These are phyloP conservation scores for Drosophila birchii DNA, from an alignment of 2,888 invertebrate species.

Conservation along the genomic window DNA sequence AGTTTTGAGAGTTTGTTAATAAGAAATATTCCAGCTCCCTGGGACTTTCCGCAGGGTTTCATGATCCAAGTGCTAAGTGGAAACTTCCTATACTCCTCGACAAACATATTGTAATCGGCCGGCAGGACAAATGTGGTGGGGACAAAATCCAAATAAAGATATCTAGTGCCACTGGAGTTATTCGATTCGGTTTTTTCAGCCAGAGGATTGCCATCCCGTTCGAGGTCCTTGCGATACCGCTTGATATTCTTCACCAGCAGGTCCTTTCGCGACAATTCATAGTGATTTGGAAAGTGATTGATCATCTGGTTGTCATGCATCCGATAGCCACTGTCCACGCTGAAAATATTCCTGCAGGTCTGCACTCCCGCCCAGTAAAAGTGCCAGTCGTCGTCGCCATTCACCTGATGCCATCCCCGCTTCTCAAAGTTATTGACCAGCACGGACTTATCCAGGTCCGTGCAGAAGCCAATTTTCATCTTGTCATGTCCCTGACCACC, in stretches of 20 bases:
- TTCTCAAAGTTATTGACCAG: slow-evolving; percentile 96
- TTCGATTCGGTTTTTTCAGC: slow-evolving; percentile 90
- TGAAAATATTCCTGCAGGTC: slow-evolving; percentile 94
- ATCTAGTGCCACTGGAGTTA: slow-evolving; percentile 88
- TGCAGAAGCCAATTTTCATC: slow-evolving; percentile 82
- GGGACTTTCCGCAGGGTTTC: slow-evolving; percentile 98
- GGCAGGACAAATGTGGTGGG: slow-evolving; percentile 97
- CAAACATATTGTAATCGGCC: slow-evolving; percentile 98
- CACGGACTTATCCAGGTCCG: slow-evolving; percentile 94
- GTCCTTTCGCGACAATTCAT: slow-evolving; percentile 97
- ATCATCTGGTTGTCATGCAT: slow-evolving; percentile 97
- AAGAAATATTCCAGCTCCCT: slow-evolving; percentile 96
- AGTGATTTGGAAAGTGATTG: slow-evolving; percentile 98
- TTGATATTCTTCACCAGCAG: slow-evolving; percentile 97
- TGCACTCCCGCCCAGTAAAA: slow-evolving; percentile 97
- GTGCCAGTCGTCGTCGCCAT: slow-evolving; percentile 97
- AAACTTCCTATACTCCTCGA: slow-evolving; percentile 97
- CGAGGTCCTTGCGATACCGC: slow-evolving; percentile 95
- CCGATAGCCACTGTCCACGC: slow-evolving; percentile 95
- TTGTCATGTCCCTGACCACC: slow-evolving; percentile 72
- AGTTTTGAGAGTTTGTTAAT: slow-evolving; percentile 97
- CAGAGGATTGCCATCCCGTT: slow-evolving; percentile 93
- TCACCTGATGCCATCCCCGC: slow-evolving; percentile 93
- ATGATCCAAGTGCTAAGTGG: slow-evolving; percentile 98
- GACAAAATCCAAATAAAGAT: slow-evolving; percentile 94